Percentiles rank a stretch among this genome's conserved stretches.
Conservation (phyloP, 1,140 invertebrate species). For the Camponotus pennsylvanicus region DNA sequence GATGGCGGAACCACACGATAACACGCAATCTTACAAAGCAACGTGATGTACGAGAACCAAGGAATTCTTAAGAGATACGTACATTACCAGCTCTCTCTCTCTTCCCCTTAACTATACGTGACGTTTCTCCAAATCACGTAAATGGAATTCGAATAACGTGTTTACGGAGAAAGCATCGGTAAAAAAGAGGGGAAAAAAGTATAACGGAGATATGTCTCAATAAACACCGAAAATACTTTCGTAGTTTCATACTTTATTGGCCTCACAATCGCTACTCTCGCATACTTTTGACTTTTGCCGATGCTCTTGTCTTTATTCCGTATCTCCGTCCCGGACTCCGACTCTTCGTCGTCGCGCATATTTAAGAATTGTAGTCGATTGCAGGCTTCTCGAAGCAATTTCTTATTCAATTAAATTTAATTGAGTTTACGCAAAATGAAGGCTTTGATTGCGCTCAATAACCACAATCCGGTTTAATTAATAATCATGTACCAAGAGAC, state of each 20-base stretch:
- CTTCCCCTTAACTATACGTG: conserved; percentile 34
- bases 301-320: conserved; percentile 12
- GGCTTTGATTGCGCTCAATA: conserved; percentile 48
- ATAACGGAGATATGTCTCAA: not conserved
- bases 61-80: conserved; percentile 4
- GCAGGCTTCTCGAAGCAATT: conserved; percentile 37
- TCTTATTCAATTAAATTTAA: conserved; percentile 69
- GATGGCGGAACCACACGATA: conserved; percentile 65
- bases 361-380: conserved; percentile 29
- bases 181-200: not conserved
- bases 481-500: not conserved
- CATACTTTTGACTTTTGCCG: conserved; percentile 18
- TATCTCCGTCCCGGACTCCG: conserved; percentile 18
- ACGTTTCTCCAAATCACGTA: not conserved
- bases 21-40: conserved; percentile 75
- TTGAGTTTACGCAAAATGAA: conserved; percentile 54
- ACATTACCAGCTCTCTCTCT: not conserved
- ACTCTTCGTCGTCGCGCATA: conserved; percentile 22
- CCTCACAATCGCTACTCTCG: not conserved
- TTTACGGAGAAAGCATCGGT: conserved; percentile 15
- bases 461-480: conserved; percentile 20
- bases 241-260: conserved; percentile 45
- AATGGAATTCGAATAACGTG: conserved; percentile 49
- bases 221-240: conserved; percentile 35
- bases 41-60: conserved; percentile 58